Percentiles rank a stretch among this genome's conserved stretches.
Conservation (phyloP, 2,113 vertebrate genomes). For the human (Homo sapiens) region DNA sequence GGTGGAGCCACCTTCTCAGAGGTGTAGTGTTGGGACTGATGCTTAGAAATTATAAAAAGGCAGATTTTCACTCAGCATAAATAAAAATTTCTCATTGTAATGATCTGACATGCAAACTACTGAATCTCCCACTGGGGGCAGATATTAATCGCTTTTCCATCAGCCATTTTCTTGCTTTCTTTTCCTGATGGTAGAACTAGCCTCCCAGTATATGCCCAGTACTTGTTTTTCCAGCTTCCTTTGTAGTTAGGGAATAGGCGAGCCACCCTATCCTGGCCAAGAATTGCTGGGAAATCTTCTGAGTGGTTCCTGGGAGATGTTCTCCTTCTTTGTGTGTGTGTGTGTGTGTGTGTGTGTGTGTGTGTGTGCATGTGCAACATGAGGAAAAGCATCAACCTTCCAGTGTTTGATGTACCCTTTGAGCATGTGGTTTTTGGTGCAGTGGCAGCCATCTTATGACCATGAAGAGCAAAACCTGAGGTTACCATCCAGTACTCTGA, state of each 20-base stretch:
- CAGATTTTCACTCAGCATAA: not conserved
- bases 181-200: not conserved
- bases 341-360: not conserved
- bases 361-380: not conserved
- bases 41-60: not conserved
- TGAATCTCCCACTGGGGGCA: not conserved
- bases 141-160: not conserved
- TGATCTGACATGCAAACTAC: not conserved
- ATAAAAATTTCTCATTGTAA: not conserved
- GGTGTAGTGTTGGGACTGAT: not conserved
- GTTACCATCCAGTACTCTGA: not conserved
- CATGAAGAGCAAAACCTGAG: not conserved
- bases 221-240: not conserved
- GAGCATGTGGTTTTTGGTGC: not conserved
- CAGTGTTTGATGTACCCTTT: not conserved
- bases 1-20: not conserved
- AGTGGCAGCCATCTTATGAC: not conserved
- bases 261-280: not conserved
- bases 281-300: not conserved
- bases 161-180: not conserved
- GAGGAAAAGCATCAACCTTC: not conserved
- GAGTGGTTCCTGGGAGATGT: not conserved
- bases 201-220: not conserved
- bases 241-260: not conserved
- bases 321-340: not conserved